Evolutionary conservation across 2,797 vertebrate species (phyloP).

Genomic region (Pogonophryne albipinna): DNA sequence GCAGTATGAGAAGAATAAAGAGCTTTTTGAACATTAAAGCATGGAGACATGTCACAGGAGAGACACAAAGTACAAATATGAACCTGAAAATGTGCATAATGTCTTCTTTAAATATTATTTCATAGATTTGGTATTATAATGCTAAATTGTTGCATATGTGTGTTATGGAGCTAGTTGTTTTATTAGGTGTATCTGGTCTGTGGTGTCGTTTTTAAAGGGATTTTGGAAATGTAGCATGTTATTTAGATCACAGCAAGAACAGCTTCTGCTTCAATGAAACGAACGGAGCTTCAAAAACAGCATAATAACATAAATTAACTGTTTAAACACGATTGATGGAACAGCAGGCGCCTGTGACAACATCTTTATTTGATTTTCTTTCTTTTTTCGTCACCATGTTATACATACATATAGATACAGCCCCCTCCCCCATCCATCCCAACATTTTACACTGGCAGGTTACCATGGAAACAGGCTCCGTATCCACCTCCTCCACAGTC

Average conservation of each 20-base stretch:
- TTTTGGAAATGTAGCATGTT: conserved; percentile 10
- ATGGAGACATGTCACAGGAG: too few species aligned
- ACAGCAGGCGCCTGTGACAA: conserved; percentile 37
- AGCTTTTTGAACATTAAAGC: too few species aligned
- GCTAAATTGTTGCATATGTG: too few species aligned
- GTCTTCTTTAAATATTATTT: too few species aligned
- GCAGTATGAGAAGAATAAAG: too few species aligned
- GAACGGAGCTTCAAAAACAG: too few species aligned
- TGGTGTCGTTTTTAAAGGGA: neutral
- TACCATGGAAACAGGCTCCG: conserved; percentile 82
- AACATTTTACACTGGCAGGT: conserved; percentile 57
- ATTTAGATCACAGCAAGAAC: neutral
- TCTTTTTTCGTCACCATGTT: conserved; percentile 38
- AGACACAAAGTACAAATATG: too few species aligned
- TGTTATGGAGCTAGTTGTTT: neutral
- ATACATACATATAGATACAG: conserved; percentile 50
- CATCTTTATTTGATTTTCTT: conserved; percentile 60
- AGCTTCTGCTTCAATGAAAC: too few species aligned
- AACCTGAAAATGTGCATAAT: too few species aligned
- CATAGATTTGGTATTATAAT: too few species aligned
- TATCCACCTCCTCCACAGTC: conserved; percentile 63
- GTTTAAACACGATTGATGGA: conserved; percentile 1
- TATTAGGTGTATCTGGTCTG: neutral
- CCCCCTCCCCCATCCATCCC: conserved; percentile 6
- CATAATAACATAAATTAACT: too few species aligned